phyloP scores from a whole-genome alignment of 2,797 vertebrate genomes.

The Synaphobranchus kaupii region DNA sequence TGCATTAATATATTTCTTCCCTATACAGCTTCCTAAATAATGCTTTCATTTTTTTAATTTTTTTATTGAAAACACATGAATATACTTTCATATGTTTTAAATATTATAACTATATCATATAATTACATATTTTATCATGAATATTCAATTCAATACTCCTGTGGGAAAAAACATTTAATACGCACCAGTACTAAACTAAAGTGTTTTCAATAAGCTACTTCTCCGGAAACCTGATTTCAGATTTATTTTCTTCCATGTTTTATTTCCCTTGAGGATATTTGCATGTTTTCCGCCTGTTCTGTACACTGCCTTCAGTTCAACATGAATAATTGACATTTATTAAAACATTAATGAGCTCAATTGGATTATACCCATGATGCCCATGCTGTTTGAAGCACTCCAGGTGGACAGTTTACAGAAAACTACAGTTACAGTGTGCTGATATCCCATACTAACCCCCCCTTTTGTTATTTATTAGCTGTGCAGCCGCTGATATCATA shows the following conservation, averaged over 20 bases:
- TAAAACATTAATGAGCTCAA: conserved; percentile 22
- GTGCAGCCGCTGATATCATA: background rate
- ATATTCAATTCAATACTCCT: background rate
- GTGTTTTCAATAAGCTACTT: background rate
- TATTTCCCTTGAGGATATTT: background rate
- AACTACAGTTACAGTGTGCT: background rate
- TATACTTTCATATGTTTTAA: background rate
- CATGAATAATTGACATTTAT: conserved; percentile 16
- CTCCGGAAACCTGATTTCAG: background rate
- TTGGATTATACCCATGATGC: background rate
- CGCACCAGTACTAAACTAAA: background rate
- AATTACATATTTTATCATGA: background rate
- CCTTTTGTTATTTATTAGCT: background rate
- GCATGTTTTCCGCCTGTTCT: background rate
- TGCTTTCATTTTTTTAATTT: background rate
- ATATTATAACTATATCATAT: background rate
- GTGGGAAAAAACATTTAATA: background rate
- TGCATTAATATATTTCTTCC: background rate
- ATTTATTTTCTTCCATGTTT: background rate
- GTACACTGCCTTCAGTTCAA: background rate
- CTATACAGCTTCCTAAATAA: background rate
- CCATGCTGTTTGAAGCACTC: background rate
- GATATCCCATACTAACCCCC: background rate
- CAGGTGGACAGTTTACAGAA: background rate
- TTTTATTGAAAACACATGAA: background rate